Evolutionary conservation across 2,797 vertebrate genomes (phyloP).

Genomic region (Diplodus puntazzo): DNA sequence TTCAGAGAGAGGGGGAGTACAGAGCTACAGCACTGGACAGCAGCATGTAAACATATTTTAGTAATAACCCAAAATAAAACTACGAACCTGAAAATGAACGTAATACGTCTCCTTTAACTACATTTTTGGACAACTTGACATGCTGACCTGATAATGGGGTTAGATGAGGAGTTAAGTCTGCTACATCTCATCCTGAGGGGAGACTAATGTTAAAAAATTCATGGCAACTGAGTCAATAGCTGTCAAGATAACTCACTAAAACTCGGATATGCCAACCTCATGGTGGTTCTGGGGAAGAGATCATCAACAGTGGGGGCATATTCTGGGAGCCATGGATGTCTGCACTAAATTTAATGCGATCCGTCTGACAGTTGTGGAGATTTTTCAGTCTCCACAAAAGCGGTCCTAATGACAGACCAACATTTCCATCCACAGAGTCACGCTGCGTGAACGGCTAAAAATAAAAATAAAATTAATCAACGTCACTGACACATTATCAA

Average conservation of each 20-base stretch:
- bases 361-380: background rate
- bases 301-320: background rate
- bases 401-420: background rate
- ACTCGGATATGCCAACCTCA: background rate
- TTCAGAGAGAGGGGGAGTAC: too few relatives aligned
- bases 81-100: too few relatives aligned
- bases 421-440: background rate
- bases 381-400: background rate
- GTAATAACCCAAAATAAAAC: too few relatives aligned
- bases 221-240: background rate
- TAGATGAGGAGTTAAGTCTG: background rate
- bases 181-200: background rate
- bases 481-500: conserved; percentile 7
- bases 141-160: background rate
- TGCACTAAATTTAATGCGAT: background rate
- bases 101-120: background rate
- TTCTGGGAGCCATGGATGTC: background rate
- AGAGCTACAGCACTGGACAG: too few relatives aligned
- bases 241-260: background rate
- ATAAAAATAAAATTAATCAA: conserved; percentile 9
- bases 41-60: too few relatives aligned
- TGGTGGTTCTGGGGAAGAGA: background rate
- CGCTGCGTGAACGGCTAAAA: background rate
- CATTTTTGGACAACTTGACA: background rate
- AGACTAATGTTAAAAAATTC: background rate